A percentile compares a stretch with the other conserved stretches of the same genome.
phyloP scores from a whole-genome alignment of 2,113 vertebrate genomes.

The Salvator merianae region DNA sequence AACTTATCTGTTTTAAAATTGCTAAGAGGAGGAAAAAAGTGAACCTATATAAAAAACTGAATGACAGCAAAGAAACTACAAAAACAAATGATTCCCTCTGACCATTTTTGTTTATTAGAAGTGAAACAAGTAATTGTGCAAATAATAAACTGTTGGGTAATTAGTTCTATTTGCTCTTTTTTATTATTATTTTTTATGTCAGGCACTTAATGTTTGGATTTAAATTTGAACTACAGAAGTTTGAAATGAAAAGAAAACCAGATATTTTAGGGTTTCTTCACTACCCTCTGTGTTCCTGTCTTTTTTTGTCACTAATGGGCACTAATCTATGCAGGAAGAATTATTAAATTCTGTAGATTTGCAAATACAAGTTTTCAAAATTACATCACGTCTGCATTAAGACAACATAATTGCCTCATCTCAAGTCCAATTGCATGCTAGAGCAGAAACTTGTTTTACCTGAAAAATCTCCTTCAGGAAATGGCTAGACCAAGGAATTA shows the following conservation, averaged over 20 bases:
- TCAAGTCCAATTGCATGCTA: too few species aligned
- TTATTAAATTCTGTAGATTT: neutral
- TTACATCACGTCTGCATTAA: too few species aligned
- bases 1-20: too few species aligned
- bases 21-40: neutral
- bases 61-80: too few species aligned
- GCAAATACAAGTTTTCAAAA: too few species aligned
- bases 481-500: too few species aligned
- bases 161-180: neutral
- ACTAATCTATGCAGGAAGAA: neutral
- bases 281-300: neutral
- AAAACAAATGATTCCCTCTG: too few species aligned
- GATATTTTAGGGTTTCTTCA: neutral
- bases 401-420: too few species aligned
- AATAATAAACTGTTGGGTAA: neutral
- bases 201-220: neutral
- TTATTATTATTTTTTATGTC: neutral
- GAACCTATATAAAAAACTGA: neutral
- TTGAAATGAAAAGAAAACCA: neutral
- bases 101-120: neutral
- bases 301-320: too few species aligned
- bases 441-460: too few species aligned
- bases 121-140: too few species aligned
- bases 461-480: too few species aligned
- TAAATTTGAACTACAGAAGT: neutral